Conservation (phyloP, 2,113 vertebrate genomes). For the Microcebus jonahi region DNA sequence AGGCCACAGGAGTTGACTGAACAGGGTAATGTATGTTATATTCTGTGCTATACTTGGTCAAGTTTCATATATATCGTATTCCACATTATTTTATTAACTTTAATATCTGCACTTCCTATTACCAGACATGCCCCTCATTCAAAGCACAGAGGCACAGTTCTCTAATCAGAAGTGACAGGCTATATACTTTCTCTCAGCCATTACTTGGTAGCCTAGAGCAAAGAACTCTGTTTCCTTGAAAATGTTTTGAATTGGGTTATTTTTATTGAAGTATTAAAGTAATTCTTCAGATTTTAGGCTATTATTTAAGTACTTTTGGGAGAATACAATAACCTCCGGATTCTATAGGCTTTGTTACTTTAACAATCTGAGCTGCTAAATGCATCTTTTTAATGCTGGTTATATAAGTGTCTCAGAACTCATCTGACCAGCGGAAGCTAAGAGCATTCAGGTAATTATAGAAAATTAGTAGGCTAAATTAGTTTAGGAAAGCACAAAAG, state of each 20-base stretch:
- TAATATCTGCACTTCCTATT: conserved; percentile 98
- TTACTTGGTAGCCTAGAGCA: conserved; percentile 96
- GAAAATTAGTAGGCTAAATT: conserved; percentile 83
- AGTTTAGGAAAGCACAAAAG: conserved; percentile 74
- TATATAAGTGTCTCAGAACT: conserved; percentile 81
- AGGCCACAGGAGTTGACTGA: conserved; percentile 87
- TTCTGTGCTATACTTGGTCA: conserved; percentile 90
- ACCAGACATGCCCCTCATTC: conserved; percentile 95
- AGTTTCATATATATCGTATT: conserved; percentile 92
- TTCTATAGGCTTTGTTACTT: conserved; percentile 87
- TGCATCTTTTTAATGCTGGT: conserved; percentile 86
- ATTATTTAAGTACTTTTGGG: conserved; percentile 96
- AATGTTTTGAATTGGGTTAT: conserved; percentile 99
- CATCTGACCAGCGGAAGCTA: conserved; percentile 77
- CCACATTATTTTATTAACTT: conserved; percentile 96
- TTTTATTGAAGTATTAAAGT: conserved; percentile 99
- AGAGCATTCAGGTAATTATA: conserved; percentile 85
- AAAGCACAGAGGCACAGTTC: conserved; percentile 94
- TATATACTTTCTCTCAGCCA: conserved; percentile 97
- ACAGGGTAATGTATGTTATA: conserved; percentile 86
- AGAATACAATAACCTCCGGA: conserved; percentile 89
- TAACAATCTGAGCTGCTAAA: conserved; percentile 82
- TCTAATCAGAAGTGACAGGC: conserved; percentile 99
- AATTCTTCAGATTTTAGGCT: conserved; percentile 99
- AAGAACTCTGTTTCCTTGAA: conserved; percentile 94